Evolutionary conservation across 2,797 vertebrate genomes (phyloP), one percentile per base, ranked within the genome.

Genomic region (Eleutherodactylus coqui): DNA sequence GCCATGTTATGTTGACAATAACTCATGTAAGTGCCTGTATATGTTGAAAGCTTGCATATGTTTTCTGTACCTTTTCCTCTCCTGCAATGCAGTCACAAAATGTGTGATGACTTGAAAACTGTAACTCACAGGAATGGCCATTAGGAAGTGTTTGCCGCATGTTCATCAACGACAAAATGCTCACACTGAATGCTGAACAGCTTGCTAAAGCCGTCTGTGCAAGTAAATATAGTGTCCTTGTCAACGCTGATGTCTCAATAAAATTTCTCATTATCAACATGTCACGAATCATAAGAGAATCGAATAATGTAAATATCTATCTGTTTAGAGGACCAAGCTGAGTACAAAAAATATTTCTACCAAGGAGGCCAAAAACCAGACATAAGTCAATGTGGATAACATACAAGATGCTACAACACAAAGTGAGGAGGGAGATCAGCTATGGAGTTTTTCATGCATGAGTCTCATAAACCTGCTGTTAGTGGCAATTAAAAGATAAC

Each of bases 401-500:
- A 62, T 77, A 64, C n/a, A 82, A 36, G 34, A 64, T 10, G 14
- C 51, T 24, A 49, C n/a, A 60, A 43, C 24, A 19, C 17, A 43
- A 62, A 47, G 16, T 67, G 9, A 41, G 45, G 19, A 51, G 62
- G 34, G 38, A 7, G 47, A 29, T 72, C 17, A 67, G 27, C 24
- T 21, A 24, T 11, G 21, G 21, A n/a, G 67, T 5, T 24, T 47
- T 47, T 51, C 34, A 16, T 38, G 67, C 4, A 16, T n/a, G 34
- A 34, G 47, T 60, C 58, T 47, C 38, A 47, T 62, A 36, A 34
- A 45, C n/a, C 24, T 69, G 24, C 27, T 16, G 19, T 34, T 62
- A 43, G 29, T 41, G 34, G 29, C 78, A 86, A 86, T 86, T 86
- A 86, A 49, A 24, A 62, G 16, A 86, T 86, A 51, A 72, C 73